A percentile compares a stretch with the other conserved stretches of the same genome.
Evolutionary conservation across 1,140 invertebrate genomes (phyloP).

Genomic region (Brachionus manjavacas): DNA sequence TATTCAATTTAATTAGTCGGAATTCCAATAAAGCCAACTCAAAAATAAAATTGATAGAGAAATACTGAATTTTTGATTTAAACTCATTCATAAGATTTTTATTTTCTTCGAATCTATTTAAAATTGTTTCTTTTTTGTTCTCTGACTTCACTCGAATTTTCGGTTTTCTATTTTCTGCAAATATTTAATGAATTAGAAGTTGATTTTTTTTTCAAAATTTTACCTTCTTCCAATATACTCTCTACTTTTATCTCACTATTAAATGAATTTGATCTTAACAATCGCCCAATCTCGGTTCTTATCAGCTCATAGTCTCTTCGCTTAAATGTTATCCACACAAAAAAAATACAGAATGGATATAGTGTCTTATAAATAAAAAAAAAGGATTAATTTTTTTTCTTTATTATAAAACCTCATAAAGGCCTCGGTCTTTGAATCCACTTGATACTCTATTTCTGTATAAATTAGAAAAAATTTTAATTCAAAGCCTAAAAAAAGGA

Average conservation of each 20-base stretch:
- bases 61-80: conserved; percentile 26
- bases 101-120: background rate
- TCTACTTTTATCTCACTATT: conserved; percentile 54
- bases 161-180: conserved; percentile 12
- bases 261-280: conserved; percentile 54
- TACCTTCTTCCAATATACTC: conserved; percentile 48
- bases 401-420: conserved; percentile 51
- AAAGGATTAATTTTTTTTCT: background rate
- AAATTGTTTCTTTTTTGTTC: conserved; percentile 31
- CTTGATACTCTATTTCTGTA: conserved; percentile 52
- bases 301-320: conserved; percentile 52
- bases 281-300: conserved; percentile 53
- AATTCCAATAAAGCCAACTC: background rate
- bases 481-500: background rate
- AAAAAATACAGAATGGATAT: conserved; percentile 53
- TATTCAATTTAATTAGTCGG: no score
- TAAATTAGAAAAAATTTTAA: background rate
- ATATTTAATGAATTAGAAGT: background rate
- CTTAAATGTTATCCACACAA: conserved; percentile 55
- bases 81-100: conserved; percentile 24
- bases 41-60: background rate
- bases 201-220: background rate
- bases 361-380: conserved; percentile 49
- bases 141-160: background rate
- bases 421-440: conserved; percentile 52